A percentile compares a stretch with the other conserved stretches of the same genome.
Conservation (phyloP, 2,888 invertebrate genomes). For the Syrphus vitripennis region DNA sequence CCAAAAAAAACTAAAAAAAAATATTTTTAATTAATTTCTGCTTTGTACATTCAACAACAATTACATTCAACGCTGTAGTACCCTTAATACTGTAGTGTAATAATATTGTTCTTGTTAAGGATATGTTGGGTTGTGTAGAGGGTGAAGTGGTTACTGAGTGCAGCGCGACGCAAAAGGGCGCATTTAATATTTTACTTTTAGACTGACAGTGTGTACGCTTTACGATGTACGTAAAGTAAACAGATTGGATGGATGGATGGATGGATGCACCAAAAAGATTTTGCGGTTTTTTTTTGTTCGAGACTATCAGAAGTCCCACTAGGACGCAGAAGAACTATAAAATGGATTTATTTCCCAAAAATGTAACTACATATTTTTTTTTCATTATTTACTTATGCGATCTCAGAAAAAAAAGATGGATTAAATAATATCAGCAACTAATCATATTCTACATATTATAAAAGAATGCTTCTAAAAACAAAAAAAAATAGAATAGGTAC, state of each 20-base stretch:
- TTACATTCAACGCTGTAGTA: not conserved
- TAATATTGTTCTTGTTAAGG: not conserved
- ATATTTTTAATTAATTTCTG: too few relatives aligned
- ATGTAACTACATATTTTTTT: not conserved
- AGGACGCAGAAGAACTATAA: not conserved
- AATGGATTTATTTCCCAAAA: not conserved
- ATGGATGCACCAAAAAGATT: conserved; percentile 12
- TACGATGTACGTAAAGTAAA: too few relatives aligned
- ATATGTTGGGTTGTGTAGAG: not conserved
- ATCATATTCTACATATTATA: too few relatives aligned
- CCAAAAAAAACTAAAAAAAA: too few relatives aligned
- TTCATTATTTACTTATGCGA: not conserved
- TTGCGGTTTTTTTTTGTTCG: not conserved
- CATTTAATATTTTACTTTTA: conserved; percentile 46
- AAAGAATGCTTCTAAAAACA: too few relatives aligned
- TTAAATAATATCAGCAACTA: too few relatives aligned
- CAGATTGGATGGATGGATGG: not conserved
- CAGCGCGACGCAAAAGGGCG: conserved; percentile 7
- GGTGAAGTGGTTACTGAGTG: not conserved
- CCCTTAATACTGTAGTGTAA: not conserved
- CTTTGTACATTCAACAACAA: not conserved
- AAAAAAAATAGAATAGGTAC: too few relatives aligned
- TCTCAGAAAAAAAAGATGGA: too few relatives aligned
- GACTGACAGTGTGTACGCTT: conserved; percentile 1
- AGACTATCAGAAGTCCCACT: not conserved